phyloP scores from a whole-genome alignment of 2,113 vertebrate genomes.

The Heptranchias perlo region DNA sequence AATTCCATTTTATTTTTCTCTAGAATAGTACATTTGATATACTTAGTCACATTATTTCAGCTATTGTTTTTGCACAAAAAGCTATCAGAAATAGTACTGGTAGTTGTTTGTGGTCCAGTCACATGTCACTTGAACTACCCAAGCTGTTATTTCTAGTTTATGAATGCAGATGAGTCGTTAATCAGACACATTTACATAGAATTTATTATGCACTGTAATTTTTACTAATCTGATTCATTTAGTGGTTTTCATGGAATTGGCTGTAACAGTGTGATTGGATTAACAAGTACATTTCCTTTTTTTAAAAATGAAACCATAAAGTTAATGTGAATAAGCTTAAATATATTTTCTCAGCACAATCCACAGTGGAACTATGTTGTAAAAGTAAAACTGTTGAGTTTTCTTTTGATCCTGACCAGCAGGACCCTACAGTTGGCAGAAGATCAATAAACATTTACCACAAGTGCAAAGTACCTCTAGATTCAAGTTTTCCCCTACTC shows the following conservation, averaged over 20 bases:
- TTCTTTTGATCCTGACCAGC: constrained; percentile 19
- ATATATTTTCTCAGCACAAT: constrained; percentile 26
- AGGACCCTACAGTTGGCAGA: constrained; percentile 31
- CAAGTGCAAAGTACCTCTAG: constrained; percentile 31
- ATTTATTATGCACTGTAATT: not conserved
- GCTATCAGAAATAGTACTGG: not conserved
- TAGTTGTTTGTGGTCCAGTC: constrained; percentile 15
- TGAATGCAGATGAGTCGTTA: constrained; percentile 24
- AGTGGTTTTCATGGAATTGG: constrained; percentile 1
- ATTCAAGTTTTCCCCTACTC: not conserved
- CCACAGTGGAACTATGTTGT: not conserved
- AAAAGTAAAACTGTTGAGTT: constrained; percentile 23
- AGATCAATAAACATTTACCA: constrained; percentile 11
- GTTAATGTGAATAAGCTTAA: constrained; percentile 18
- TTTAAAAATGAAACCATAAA: constrained; percentile 14
- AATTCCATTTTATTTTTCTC: constrained; percentile 32
- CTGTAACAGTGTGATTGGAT: not conserved
- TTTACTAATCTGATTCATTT: constrained; percentile 19
- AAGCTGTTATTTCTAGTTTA: constrained; percentile 1
- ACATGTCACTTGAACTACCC: not conserved
- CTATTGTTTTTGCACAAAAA: constrained; percentile 21
- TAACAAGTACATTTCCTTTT: constrained; percentile 12
- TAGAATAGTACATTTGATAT: constrained; percentile 33
- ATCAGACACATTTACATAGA: constrained; percentile 22
- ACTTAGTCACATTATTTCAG: constrained; percentile 33